phyloP scores from a whole-genome alignment of 1,140 invertebrate genomes.

The Bombus polaris region DNA sequence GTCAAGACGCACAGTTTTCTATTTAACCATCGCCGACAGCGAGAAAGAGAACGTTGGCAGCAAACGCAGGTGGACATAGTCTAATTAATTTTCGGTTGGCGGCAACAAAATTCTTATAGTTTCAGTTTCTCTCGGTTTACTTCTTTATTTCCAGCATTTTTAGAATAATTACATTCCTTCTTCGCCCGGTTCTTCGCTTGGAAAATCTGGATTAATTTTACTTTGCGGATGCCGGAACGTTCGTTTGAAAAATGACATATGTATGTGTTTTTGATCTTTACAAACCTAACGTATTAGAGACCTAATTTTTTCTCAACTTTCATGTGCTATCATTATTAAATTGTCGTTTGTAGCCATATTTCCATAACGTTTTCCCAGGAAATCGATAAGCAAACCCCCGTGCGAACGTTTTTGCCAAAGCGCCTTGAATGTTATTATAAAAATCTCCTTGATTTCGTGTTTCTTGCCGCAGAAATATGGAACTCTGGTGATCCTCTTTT shows the following conservation, averaged over 20 bases:
- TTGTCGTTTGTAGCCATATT: background rate
- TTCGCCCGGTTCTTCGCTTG: too few relatives aligned
- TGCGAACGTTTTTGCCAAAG: background rate
- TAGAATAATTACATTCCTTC: too few relatives aligned
- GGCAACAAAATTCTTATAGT: too few relatives aligned
- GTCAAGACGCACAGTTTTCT: background rate
- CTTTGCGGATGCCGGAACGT: too few relatives aligned
- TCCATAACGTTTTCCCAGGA: background rate
- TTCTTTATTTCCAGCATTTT: background rate
- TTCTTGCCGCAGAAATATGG: background rate
- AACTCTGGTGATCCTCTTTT: background rate
- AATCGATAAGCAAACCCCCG: background rate
- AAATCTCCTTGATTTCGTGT: background rate
- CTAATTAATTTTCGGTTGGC: background rate
- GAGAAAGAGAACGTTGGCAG: background rate
- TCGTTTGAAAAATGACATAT: background rate
- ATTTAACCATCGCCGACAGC: background rate
- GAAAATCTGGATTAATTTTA: too few relatives aligned
- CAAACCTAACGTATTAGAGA: too few relatives aligned
- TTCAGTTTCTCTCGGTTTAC: background rate
- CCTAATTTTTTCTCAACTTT: background rate
- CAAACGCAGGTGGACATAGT: too few relatives aligned
- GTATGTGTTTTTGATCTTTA: too few relatives aligned
- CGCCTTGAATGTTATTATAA: background rate
- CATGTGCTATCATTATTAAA: background rate